Evolutionary conservation across 2,113 vertebrate species (phyloP), one percentile per base, ranked within the genome.

Genomic region (Litocranius walleri): DNA sequence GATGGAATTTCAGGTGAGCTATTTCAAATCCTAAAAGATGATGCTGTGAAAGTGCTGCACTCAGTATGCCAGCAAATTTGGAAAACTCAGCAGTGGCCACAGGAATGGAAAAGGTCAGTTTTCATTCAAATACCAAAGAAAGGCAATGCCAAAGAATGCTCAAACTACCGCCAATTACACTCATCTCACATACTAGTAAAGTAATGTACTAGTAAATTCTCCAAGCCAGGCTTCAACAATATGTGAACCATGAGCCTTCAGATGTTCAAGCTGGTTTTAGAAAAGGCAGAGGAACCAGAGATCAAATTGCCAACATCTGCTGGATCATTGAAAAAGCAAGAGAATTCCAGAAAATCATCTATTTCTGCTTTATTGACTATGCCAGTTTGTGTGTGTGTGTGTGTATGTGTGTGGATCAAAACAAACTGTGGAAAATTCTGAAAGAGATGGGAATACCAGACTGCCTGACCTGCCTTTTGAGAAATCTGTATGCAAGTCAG

Each of bases 261-360:
- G 16, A 36, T 36, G 17, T 67, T 67, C 33, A 36, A 67, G 16
- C 64, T 36, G 16, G 33, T 36, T 67, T 67, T 67, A 21, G 33
- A 36, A 67, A 67, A 67, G 33, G 64, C 64, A 67, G 8, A 67
- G 17, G 64, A 36, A 67, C 33, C 33, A 67, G 64, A 67, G 33
- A 67, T 36, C 0, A 67, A 67, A 36, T 67, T 67, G 64, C 8
- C 17, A 67, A 36, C 7, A 67, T 67, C 64, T 0, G 0, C 0
- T 67, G 64, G 64, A 67, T 67, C 33, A 67, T 67, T 1, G 33
- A 36, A 67, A 36, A 67, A 36, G 64, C 16, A 67, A 67, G 17
- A 67, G 33, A 21, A 17, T 36, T 67, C 8, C 17, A 67, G 33
- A 36, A 36, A 67, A 19, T 5, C 64, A 36, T 11, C 64, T 21